Conservation (phyloP, 2,888 invertebrate species). For the Spilarctia lutea region DNA sequence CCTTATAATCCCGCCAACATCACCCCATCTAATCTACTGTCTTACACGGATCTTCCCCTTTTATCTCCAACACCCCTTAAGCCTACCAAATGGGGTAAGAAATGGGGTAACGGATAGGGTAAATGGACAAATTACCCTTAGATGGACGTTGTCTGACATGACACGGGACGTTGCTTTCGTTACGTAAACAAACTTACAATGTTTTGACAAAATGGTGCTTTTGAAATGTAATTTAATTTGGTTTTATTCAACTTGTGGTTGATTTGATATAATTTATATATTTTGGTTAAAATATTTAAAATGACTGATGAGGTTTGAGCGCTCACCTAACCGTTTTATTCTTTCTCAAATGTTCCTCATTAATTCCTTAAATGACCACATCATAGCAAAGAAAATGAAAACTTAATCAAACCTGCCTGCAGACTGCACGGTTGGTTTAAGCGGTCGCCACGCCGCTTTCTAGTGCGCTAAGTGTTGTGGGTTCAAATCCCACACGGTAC, state of each 20-base stretch:
- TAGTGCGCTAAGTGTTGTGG: too few species aligned
- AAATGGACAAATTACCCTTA: slow-evolving; percentile 35
- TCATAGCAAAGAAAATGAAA: too few species aligned
- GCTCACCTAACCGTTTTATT: too few species aligned
- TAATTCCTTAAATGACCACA: too few species aligned
- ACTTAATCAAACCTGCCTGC: too few species aligned
- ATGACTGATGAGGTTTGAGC: too few species aligned
- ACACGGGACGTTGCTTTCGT: slow-evolving; percentile 21
- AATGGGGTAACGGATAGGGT: slow-evolving; percentile 34
- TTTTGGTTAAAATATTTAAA: background rate
- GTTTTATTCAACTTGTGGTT: slow-evolving; percentile 5
- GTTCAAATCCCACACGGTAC: too few species aligned
- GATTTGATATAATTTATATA: background rate
- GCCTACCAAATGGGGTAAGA: slow-evolving; percentile 60
- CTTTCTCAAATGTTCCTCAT: too few species aligned
- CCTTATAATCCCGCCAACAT: slow-evolving; percentile 69
- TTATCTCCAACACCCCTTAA: slow-evolving; percentile 77
- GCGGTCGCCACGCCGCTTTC: too few species aligned
- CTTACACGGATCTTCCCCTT: slow-evolving; percentile 73
- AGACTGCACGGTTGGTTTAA: too few species aligned
- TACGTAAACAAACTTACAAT: slow-evolving; percentile 13
- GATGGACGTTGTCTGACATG: slow-evolving; percentile 36
- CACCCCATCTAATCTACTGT: slow-evolving; percentile 77
- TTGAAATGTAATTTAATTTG: slow-evolving; percentile 4
- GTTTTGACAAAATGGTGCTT: slow-evolving; percentile 14